phyloP scores from a whole-genome alignment of 1,140 invertebrate species.

The Hylaeus volcanicus region DNA sequence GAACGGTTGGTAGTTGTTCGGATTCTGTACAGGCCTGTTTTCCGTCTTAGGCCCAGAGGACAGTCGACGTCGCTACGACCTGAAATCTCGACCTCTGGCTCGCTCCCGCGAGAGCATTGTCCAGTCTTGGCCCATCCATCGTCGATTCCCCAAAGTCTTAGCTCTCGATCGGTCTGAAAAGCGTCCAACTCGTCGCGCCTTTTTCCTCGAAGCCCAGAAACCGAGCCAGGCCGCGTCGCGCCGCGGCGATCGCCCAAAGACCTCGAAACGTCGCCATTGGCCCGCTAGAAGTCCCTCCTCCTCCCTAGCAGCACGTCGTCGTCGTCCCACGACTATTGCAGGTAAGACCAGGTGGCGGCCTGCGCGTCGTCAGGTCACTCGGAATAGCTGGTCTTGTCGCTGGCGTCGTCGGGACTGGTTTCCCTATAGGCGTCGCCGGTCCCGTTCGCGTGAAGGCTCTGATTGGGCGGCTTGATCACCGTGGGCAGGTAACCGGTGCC shows the following conservation, averaged over 20 bases:
- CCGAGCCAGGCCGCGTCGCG: too few relatives aligned
- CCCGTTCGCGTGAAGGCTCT: conserved; percentile 72
- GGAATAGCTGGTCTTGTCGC: conserved; percentile 78
- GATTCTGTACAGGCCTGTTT: too few relatives aligned
- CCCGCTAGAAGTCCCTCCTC: conserved; percentile 5
- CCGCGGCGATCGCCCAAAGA: neutral
- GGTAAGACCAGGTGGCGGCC: conserved; percentile 66
- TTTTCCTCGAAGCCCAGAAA: too few relatives aligned
- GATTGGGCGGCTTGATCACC: conserved; percentile 85
- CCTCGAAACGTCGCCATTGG: neutral
- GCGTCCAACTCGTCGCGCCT: too few relatives aligned
- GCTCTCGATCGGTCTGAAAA: too few relatives aligned
- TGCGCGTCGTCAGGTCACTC: conserved; percentile 74
- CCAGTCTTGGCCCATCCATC: too few relatives aligned
- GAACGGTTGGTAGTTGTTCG: too few relatives aligned
- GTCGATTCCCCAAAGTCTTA: too few relatives aligned
- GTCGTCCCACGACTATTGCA: conserved; percentile 45
- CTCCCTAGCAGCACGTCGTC: neutral
- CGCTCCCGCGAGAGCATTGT: too few relatives aligned
- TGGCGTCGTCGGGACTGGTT: conserved; percentile 77
- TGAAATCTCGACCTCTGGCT: too few relatives aligned
- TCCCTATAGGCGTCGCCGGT: conserved; percentile 75
- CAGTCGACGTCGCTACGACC: too few relatives aligned
- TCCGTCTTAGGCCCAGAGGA: too few relatives aligned
- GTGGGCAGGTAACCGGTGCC: conserved; percentile 90